These are phyloP conservation scores for Tangara arthus DNA, from an alignment of 2,797 vertebrate genomes.

Conservation along the genomic window DNA sequence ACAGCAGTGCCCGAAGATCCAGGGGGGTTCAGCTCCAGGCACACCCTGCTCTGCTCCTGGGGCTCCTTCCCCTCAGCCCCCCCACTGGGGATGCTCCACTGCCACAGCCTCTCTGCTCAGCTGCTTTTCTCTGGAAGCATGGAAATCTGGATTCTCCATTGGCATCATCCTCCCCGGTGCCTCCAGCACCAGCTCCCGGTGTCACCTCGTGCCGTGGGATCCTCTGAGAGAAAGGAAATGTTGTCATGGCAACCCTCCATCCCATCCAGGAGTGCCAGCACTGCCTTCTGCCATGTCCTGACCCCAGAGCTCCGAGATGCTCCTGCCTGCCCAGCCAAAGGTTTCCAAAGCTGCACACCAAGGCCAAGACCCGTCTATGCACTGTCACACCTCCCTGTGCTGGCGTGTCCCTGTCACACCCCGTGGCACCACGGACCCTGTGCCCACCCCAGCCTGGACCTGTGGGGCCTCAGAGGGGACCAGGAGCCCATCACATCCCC, in stretches of 20 bases:
- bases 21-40: rapidly evolving
- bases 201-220: neutral
- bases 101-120: neutral
- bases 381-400: neutral
- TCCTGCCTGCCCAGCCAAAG: conserved; percentile 20
- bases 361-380: neutral
- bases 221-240: neutral
- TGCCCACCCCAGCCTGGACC: neutral
- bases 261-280: rapidly evolving
- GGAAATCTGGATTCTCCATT: rapidly evolving
- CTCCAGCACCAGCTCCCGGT: neutral
- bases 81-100: neutral
- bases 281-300: neutral
- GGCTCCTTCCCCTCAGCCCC: neutral
- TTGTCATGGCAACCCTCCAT: neutral
- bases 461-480: neutral
- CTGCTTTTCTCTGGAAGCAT: neutral
- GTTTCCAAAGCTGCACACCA: conserved; percentile 38
- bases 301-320: neutral
- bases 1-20: rapidly evolving
- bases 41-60: neutral
- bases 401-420: neutral
- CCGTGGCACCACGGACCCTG: neutral
- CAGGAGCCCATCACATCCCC: neutral
- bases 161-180: neutral